Conservation (phyloP, 2,888 invertebrate species). For the Labia minor region DNA sequence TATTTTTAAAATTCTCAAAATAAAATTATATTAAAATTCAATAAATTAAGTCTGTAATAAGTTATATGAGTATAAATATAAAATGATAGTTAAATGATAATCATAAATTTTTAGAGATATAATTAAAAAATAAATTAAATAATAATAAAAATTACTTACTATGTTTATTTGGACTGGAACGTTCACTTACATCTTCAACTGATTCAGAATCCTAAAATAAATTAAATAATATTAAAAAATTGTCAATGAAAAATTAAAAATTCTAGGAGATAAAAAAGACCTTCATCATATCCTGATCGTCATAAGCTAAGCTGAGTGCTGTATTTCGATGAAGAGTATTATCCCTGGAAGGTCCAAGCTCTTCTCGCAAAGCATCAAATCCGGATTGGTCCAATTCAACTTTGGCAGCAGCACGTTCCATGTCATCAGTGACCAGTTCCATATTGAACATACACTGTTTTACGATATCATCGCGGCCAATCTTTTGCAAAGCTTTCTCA, state of each 20-base stretch:
- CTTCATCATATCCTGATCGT: conserved; percentile 47
- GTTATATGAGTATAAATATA: too few species aligned
- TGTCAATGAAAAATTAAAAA: too few species aligned
- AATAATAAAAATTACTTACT: not conserved
- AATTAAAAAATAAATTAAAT: not conserved
- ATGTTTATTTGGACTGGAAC: not conserved
- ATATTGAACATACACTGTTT: conserved; percentile 63
- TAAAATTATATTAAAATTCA: too few species aligned
- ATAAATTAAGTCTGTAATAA: too few species aligned
- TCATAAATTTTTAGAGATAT: not conserved
- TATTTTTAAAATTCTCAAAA: too few species aligned
- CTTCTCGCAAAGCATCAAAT: conserved; percentile 44
- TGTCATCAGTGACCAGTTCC: conserved; percentile 66
- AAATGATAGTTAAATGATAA: not conserved
- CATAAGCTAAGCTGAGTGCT: conserved; percentile 45
- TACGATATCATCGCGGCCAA: conserved; percentile 71
- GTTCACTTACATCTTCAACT: conserved; percentile 18
- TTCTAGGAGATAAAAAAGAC: conserved; percentile 29
- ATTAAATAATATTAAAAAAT: not conserved
- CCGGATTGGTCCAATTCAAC: conserved; percentile 44
- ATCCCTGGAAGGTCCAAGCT: conserved; percentile 38
- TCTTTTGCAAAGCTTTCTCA: conserved; percentile 63
- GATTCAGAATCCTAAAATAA: conserved; percentile 21
- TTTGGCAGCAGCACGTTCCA: conserved; percentile 55
- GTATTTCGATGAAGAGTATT: conserved; percentile 37